Evolutionary conservation across 2,113 vertebrate species (phyloP), one percentile per base, ranked within the genome.

Genomic region (Sitta europaea): DNA sequence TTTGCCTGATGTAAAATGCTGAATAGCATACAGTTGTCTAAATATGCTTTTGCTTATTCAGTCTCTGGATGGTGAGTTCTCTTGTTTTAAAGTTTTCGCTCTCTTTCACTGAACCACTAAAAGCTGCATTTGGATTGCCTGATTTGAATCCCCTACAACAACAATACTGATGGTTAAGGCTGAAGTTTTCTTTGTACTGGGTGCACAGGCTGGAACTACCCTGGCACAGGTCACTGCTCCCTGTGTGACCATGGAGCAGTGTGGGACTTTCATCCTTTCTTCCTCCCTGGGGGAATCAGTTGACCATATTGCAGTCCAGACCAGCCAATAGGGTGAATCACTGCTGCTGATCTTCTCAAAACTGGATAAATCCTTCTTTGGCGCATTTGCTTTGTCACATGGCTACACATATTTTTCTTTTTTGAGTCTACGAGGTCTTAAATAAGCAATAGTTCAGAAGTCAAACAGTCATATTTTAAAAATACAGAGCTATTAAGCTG

Each of bases 31-130:
- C 88, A 83, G 93, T 94, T 87, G 93, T 95, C 95, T 94, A 92
- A 92, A 95, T 94, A 96, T 28, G 57, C 78, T 97, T 91, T 93
- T 93, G 77, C 97, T 95, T 97, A 93, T 86, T 79, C 78, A 86
- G 54, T 61, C 72, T 86, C 67, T 91, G 71, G 74, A 92, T 66
- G 83, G 77, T 21, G 55, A 93, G 45, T 22, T 73, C 86, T 63
- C 76, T 79, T 81, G 65, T 89, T 94, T 88, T 63, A 68, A 88
- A 92, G 72, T 83, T 90, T 89, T 72, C 45, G 55, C 61, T 81
- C 71, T 59, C 55, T 88, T 94, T 68, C 43, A 90, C 31, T 79
- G 77, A 95, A 77, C 80, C n/a, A 63, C 77, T 71, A 81, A 92
- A 86, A 94, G 29, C 71, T 80, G 68, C 67, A 29, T 86, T 73